Evolutionary conservation across 2,113 vertebrate species (phyloP), one percentile per base, ranked within the genome.

Genomic region (Xiphophorus couchianus): DNA sequence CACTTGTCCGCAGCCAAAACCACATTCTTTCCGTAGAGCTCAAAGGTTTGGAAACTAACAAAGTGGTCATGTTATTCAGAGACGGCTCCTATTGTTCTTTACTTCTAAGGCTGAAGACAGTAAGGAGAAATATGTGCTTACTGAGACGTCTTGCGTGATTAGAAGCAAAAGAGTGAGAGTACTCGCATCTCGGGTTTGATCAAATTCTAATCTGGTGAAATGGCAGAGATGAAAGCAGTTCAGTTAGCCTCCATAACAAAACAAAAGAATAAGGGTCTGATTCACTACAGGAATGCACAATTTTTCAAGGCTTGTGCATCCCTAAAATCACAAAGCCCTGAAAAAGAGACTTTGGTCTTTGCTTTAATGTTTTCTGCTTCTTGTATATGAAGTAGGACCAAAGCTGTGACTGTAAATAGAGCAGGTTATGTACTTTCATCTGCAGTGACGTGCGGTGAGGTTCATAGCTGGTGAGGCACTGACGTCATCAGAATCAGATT

Each of bases 161-260:
- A n/a, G 25, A 60, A 44, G 39, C 30, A 73, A 60, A 4, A 39
- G 62, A 69, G 44, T 51, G 37, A 6, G 27, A 64, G 66, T 44
- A 70, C 31, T 61, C 71, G 66, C 69, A 68, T 84, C 86, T 88
- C 74, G 28, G 71, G 71, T 79, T 77, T 82, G 84, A 91, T 90
- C 90, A 88, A 78, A 84, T 86, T 86, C 78, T 88, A 71, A 79
- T 89, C 77, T 83, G 77, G 74, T 85, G 48, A 88, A 80, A 86
- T 78, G 87, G 64, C 35, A 54, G 74, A 62, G 74, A 81, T n/a
- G 13, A 82, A 74, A 75, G 73, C 72, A 62, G 64, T 71, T 65
- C 44, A 80, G 86, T 89, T 90, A 77, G 72, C 84, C 71, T 44
- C 78, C 75, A 85, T 74, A 83, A 86, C 80, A 81, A 73, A 78